Conservation (phyloP, 2,797 vertebrate genomes). For the Hozukius guyotensis region DNA sequence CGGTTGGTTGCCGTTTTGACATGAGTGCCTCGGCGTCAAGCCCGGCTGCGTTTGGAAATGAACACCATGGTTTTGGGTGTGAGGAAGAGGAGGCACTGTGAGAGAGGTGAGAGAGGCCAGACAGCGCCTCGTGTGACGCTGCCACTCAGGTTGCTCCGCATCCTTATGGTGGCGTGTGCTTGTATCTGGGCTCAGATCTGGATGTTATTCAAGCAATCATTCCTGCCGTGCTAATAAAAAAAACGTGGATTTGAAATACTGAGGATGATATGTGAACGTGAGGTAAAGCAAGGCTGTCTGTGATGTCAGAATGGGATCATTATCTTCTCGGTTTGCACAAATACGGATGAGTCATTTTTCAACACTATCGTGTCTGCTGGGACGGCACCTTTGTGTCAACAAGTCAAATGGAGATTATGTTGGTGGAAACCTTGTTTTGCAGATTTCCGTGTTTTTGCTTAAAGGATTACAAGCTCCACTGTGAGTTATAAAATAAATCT, state of each 20-base stretch:
- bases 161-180: slow-evolving; percentile 41
- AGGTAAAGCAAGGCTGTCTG: slow-evolving; percentile 29
- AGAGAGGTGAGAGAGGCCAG: slow-evolving; percentile 74
- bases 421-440: slow-evolving; percentile 8
- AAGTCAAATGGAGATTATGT: slow-evolving; percentile 22
- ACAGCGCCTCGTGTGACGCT: slow-evolving; percentile 48
- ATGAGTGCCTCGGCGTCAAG: slow-evolving; percentile 49
- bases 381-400: slow-evolving; percentile 47
- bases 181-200: slow-evolving; percentile 27
- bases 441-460: slow-evolving; percentile 8
- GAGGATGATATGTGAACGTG: slow-evolving; percentile 22
- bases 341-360: slow-evolving; percentile 64
- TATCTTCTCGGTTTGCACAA: slow-evolving; percentile 29
- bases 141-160: slow-evolving; percentile 49
- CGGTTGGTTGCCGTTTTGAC: slow-evolving; percentile 36
- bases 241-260: slow-evolving; percentile 6
- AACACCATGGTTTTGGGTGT: slow-evolving; percentile 67
- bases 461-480: slow-evolving; percentile 5
- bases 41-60: slow-evolving; percentile 58
- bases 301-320: slow-evolving; percentile 40
- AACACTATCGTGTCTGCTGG: slow-evolving; percentile 28
- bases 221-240: slow-evolving; percentile 4
- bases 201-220: slow-evolving; percentile 6
- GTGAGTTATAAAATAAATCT: slow-evolving; percentile 1
- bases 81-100: slow-evolving; percentile 77